phyloP scores from a whole-genome alignment of 2,113 vertebrate genomes.

The Cryptomyrus ogoouensis region DNA sequence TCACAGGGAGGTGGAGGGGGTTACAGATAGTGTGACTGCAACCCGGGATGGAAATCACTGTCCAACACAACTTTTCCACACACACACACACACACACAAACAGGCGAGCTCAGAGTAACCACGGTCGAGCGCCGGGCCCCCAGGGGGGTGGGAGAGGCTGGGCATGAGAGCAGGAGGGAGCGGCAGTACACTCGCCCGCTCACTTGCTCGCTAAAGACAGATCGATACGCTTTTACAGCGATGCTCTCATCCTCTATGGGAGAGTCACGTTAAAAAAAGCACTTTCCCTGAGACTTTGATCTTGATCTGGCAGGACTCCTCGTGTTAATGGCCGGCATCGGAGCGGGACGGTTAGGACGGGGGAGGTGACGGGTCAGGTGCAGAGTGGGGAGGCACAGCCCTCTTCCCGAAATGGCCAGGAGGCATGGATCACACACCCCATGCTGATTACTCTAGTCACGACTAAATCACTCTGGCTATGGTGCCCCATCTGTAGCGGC shows the following conservation, averaged over 20 bases:
- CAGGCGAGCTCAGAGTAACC: neutral
- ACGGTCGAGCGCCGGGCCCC: neutral
- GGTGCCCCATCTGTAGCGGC: neutral
- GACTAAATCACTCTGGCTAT: neutral
- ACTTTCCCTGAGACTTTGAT: neutral
- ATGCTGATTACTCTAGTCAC: slow-evolving; percentile 4
- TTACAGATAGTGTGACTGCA: neutral
- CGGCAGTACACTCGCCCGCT: neutral
- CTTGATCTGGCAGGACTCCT: neutral
- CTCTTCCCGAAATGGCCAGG: neutral
- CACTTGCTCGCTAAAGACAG: neutral
- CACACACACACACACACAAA: neutral
- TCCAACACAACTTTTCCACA: neutral
- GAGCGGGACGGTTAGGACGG: neutral
- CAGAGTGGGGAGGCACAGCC: neutral
- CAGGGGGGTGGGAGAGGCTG: neutral
- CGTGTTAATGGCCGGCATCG: neutral
- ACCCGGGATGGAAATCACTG: neutral
- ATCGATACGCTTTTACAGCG: neutral
- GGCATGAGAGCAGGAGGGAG: neutral
- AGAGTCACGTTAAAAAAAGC: neutral
- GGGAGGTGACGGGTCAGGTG: neutral
- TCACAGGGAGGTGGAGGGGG: neutral
- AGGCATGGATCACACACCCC: neutral
- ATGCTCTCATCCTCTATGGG: neutral